Conservation (phyloP, 2,888 invertebrate genomes). For the Darwinula stevensoni region DNA sequence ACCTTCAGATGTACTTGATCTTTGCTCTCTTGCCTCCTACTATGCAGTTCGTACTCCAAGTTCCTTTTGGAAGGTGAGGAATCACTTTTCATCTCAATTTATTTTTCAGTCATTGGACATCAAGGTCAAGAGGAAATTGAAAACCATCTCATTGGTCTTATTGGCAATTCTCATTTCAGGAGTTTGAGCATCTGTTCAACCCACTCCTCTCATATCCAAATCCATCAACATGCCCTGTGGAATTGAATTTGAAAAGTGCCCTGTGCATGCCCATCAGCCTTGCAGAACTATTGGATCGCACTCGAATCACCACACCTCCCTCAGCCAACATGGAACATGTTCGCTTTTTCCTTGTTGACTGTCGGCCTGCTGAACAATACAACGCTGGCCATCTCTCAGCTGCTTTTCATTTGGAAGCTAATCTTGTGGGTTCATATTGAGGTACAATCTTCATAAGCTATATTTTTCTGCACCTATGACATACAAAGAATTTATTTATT, state of each 20-base stretch:
- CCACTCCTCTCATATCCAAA: neutral
- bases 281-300: slow-evolving; percentile 46
- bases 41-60: slow-evolving; percentile 75
- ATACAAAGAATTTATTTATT: neutral
- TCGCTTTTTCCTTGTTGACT: slow-evolving; percentile 84
- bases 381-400: slow-evolving; percentile 88
- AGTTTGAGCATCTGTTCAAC: slow-evolving; percentile 16
- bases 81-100: slow-evolving; percentile 7
- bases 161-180: too few species aligned
- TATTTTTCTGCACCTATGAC: slow-evolving; percentile 1
- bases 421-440: slow-evolving; percentile 33
- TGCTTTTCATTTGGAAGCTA: slow-evolving; percentile 90
- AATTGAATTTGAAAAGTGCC: neutral
- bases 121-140: too few species aligned
- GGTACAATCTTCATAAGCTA: neutral
- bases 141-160: too few species aligned
- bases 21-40: slow-evolving; percentile 85
- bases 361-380: slow-evolving; percentile 83
- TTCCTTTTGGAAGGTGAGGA: slow-evolving; percentile 47
- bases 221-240: neutral
- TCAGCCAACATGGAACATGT: slow-evolving; percentile 17
- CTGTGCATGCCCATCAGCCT: slow-evolving; percentile 78
- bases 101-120: too few species aligned
- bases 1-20: slow-evolving; percentile 81
- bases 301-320: neutral